Base-by-base conservation (phyloP, 2,888 invertebrate genomes). In the Ophonus ardosiacus region DNA sequence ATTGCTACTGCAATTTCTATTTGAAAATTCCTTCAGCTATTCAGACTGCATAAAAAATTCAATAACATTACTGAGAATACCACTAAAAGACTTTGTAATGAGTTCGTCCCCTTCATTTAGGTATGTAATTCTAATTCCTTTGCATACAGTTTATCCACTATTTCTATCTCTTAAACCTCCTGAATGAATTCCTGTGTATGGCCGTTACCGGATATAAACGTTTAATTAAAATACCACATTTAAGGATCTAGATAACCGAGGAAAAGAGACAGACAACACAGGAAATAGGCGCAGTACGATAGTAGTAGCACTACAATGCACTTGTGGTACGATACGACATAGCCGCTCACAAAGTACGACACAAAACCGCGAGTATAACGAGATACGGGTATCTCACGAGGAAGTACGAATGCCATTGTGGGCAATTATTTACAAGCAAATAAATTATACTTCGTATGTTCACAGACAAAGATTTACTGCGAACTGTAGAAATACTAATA, bases 161-260 rank as follows among this genome's bases (percentile, higher is more conserved):
- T 61, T 61, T 17, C 4, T 10, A 8, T 17, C 8, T 10, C 17
- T 7, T 24, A 59, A 79, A 57, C 59, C 18, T 40, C 40, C 17
- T 59, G 61, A 79, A 61, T 79, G 24, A 24, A 21, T 15, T 0
- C 18, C 79, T 79, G 79, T 61, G n/a, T 61, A 15, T 68, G 21
- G 59, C 31, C 71, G 40, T 31, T 63, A 21, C 81, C 59, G 81
- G 81, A 81, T 81, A 81, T 81, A 61, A 81, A 81, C 81, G 65
- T 81, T 81, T 81, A 81, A 81, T 81, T 81, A 81, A 81, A 81
- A 81, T 65, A 81, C 63, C 81, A 18, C 81, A 81, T 63, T 81
- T 81, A 61, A 81, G 81, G 81, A 81, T 81, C 81, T 81, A 40
- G 63, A 81, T 81, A 65, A 40, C 43, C 8, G 43, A 6, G 43